phyloP scores from a whole-genome alignment of 92 coral and sea anemone species.

The Bergia sp. region DNA sequence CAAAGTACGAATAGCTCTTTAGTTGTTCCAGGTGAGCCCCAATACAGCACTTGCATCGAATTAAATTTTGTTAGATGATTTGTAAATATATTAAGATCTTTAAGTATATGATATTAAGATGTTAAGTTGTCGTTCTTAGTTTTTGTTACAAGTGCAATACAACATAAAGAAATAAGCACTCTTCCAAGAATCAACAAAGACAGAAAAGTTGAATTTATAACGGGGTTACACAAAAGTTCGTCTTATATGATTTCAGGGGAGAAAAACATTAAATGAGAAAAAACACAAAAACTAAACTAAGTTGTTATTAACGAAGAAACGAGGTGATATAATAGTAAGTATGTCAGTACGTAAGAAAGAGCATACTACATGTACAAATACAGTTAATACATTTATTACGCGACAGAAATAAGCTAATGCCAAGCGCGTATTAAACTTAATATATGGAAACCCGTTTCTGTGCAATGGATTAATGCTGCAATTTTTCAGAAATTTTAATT shows the following conservation, averaged over 20 bases:
- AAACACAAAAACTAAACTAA: too few relatives aligned
- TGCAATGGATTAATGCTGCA: not conserved
- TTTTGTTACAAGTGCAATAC: too few relatives aligned
- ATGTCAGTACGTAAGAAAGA: not conserved
- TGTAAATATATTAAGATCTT: too few relatives aligned
- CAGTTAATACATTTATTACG: not conserved
- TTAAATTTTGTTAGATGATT: too few relatives aligned
- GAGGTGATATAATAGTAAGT: not conserved
- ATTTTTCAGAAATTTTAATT: not conserved
- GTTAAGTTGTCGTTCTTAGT: too few relatives aligned
- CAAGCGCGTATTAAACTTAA: not conserved
- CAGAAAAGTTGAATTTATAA: not conserved
- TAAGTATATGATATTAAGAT: too few relatives aligned
- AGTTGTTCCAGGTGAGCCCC: too few relatives aligned
- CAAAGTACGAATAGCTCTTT: too few relatives aligned
- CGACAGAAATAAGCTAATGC: too few relatives aligned
- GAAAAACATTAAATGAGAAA: not conserved
- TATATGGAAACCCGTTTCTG: not conserved
- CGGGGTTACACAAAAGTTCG: too few relatives aligned
- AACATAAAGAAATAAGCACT: too few relatives aligned
- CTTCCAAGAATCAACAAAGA: not conserved
- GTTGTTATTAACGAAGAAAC: not conserved
- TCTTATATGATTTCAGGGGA: not conserved
- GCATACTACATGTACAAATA: not conserved
- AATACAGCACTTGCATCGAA: too few relatives aligned